Percentiles rank a stretch among this genome's conserved stretches.
phyloP scores from a whole-genome alignment of 2,113 vertebrate species.

The Otolemur garnettii region DNA sequence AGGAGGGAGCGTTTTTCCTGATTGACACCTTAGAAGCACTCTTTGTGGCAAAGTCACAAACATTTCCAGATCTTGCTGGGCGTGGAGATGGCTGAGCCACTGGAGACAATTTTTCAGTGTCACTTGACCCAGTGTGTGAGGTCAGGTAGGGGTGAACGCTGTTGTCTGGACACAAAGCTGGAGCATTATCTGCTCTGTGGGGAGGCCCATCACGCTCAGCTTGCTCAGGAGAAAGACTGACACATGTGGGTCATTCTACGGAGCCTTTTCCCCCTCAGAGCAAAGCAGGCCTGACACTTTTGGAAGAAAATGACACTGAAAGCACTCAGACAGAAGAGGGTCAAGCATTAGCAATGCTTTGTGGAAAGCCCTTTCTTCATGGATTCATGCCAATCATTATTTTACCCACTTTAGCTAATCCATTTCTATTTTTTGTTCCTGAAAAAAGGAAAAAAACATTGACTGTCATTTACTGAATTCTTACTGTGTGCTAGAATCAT shows the following conservation, averaged over 20 bases:
- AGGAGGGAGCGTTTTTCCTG: constrained; percentile 39
- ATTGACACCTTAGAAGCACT: constrained; percentile 17
- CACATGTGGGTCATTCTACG: constrained; percentile 31
- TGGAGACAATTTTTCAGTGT: background rate
- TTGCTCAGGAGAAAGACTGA: background rate
- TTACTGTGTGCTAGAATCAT: background rate
- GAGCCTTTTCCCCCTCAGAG: constrained; percentile 45
- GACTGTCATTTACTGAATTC: background rate
- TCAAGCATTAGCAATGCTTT: background rate
- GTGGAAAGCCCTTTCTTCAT: background rate
- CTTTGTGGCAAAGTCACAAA: constrained; percentile 16
- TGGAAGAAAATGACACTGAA: constrained; percentile 7
- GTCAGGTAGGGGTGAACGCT: background rate
- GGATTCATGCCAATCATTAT: background rate
- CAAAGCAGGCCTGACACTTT: background rate
- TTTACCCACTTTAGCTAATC: constrained; percentile 1
- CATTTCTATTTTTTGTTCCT: constrained; percentile 24
- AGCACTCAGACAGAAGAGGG: background rate
- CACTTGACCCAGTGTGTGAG: constrained; percentile 25
- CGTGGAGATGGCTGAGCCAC: background rate
- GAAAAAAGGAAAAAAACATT: background rate
- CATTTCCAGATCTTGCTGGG: constrained; percentile 52
- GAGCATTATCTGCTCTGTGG: background rate
- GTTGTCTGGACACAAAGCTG: background rate
- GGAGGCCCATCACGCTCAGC: background rate